phyloP scores from a whole-genome alignment of 2,797 vertebrate species.

The Perodicticus potto region DNA sequence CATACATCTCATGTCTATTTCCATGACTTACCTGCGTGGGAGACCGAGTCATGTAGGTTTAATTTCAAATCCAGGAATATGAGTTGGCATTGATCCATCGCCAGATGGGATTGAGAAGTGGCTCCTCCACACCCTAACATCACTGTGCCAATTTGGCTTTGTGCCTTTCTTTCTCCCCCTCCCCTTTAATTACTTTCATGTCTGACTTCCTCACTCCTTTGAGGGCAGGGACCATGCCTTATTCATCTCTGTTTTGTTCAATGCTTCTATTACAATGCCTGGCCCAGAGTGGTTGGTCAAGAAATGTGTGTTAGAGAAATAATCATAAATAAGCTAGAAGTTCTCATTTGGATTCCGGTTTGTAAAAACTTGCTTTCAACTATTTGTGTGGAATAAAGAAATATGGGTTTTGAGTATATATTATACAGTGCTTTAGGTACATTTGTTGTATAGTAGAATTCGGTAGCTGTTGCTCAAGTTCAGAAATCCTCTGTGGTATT shows the following conservation, averaged over 20 bases:
- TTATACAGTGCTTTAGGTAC: neutral
- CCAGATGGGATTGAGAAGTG: neutral
- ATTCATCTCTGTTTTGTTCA: slow-evolving; percentile 40
- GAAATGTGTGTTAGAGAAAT: slow-evolving; percentile 37
- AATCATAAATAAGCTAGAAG: neutral
- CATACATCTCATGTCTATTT: neutral
- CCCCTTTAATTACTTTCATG: neutral
- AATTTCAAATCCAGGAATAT: slow-evolving; percentile 17
- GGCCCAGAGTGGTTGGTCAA: neutral
- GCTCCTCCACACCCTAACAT: neutral
- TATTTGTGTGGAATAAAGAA: slow-evolving; percentile 42
- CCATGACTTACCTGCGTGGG: neutral
- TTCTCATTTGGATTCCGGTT: slow-evolving; percentile 8
- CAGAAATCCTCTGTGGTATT: slow-evolving; percentile 5
- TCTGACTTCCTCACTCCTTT: slow-evolving; percentile 5
- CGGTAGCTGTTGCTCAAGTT: neutral
- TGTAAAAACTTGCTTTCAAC: neutral
- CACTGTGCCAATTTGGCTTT: neutral
- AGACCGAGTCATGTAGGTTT: neutral
- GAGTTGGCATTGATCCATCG: neutral
- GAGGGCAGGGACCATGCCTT: slow-evolving; percentile 15
- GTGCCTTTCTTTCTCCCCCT: neutral
- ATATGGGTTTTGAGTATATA: neutral
- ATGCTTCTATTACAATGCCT: neutral
- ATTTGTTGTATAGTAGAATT: neutral